Percentiles rank a stretch among this genome's conserved stretches.
Conservation (phyloP, 1,140 invertebrate genomes). For the Manduca sexta region DNA sequence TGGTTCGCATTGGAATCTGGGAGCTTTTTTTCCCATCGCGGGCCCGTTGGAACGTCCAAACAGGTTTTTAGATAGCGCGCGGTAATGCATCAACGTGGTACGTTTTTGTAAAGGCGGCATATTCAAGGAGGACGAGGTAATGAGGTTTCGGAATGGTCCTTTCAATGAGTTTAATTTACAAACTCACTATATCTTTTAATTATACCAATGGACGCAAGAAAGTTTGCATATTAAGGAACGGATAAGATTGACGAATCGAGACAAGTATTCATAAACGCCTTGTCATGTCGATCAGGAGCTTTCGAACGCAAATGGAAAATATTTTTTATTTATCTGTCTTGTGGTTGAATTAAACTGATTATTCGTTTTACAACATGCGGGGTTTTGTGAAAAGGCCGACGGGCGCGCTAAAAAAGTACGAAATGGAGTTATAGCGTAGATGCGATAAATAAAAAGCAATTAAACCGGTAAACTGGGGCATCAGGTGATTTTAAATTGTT, state of each 20-base stretch:
- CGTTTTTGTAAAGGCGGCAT: conserved; percentile 64
- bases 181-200: conserved; percentile 8
- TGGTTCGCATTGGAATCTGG: conserved; percentile 68
- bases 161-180: conserved; percentile 39
- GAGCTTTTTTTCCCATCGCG: conserved; percentile 62
- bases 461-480: neutral
- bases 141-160: conserved; percentile 51
- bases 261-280: too few species aligned
- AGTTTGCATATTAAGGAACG: too few species aligned
- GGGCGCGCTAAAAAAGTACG: too few species aligned
- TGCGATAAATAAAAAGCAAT: too few species aligned
- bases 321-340: too few species aligned
- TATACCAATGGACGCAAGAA: neutral
- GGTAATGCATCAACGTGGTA: conserved; percentile 66
- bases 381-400: too few species aligned
- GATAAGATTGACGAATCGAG: too few species aligned
- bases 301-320: too few species aligned
- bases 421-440: too few species aligned
- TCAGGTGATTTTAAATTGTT: neutral
- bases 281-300: too few species aligned
- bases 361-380: too few species aligned
- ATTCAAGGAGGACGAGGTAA: conserved; percentile 57
- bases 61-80: conserved; percentile 71
- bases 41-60: conserved; percentile 59
- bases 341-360: too few species aligned